Conservation (phyloP, 2,113 vertebrate species). For the Plotosus lineatus region DNA sequence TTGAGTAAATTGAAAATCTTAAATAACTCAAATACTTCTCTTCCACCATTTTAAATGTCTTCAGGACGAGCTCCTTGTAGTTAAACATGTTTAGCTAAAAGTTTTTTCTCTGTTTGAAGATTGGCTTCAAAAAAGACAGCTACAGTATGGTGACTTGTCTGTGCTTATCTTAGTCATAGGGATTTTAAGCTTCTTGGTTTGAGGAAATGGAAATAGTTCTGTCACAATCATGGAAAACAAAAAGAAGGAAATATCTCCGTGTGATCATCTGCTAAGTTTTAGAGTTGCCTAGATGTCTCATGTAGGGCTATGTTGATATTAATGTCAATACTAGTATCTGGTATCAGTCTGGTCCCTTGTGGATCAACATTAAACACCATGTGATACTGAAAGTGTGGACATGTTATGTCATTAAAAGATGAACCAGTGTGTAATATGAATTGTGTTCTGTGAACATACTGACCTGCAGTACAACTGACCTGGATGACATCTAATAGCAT, state of each 20-base stretch:
- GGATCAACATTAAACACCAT: background rate
- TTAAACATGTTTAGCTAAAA: background rate
- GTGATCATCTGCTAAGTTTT: no score
- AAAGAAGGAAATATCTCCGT: background rate
- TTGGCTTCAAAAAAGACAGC: no score
- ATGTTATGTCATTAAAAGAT: background rate
- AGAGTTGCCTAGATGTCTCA: background rate
- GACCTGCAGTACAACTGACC: no score
- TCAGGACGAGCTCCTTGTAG: background rate
- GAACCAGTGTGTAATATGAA: no score
- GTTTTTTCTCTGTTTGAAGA: background rate
- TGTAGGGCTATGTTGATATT: background rate
- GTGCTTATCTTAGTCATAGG: constrained; percentile 11
- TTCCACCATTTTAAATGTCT: background rate
- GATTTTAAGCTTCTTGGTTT: constrained; percentile 26
- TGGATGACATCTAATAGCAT: no score
- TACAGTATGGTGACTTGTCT: no score
- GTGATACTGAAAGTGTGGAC: background rate
- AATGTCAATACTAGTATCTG: background rate
- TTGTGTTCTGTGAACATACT: no score
- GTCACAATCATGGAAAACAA: constrained; percentile 30
- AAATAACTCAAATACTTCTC: background rate
- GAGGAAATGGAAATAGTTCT: constrained; percentile 53
- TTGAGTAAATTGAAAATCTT: background rate
- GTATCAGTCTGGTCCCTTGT: background rate